Percentiles rank a stretch among this genome's conserved stretches.
Conservation (phyloP, 2,888 invertebrate species). For the Parnassius apollo region DNA sequence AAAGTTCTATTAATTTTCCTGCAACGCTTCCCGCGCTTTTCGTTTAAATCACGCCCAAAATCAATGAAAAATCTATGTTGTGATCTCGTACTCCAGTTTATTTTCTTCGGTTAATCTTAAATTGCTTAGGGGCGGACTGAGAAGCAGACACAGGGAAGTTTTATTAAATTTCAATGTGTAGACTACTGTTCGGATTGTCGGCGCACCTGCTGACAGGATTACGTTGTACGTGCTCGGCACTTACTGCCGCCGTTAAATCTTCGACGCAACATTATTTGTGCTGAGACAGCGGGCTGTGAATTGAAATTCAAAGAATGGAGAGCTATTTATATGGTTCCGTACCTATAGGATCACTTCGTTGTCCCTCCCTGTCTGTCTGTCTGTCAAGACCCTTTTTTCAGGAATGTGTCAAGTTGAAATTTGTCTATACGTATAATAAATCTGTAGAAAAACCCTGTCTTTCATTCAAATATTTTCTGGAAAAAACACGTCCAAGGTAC, state of each 20-base stretch:
- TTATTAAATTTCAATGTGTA: conserved; percentile 68
- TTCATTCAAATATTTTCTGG: too few species aligned
- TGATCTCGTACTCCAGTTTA: conserved; percentile 23
- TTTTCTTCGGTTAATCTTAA: conserved; percentile 25
- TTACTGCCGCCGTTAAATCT: conserved; percentile 46
- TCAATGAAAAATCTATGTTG: conserved; percentile 18
- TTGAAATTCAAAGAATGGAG: conserved; percentile 10
- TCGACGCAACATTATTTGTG: conserved; percentile 32
- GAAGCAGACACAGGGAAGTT: conserved; percentile 44
- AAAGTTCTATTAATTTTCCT: too few species aligned
- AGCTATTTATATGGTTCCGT: background rate
- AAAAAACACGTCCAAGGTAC: too few species aligned
- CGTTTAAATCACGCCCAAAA: background rate
- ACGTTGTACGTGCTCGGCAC: conserved; percentile 57
- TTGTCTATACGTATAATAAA: too few species aligned
- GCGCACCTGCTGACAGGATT: conserved; percentile 68
- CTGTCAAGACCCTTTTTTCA: too few species aligned
- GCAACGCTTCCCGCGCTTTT: too few species aligned
- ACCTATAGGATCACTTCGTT: too few species aligned
- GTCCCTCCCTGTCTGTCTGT: too few species aligned
- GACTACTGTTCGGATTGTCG: conserved; percentile 61
- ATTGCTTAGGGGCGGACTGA: conserved; percentile 29
- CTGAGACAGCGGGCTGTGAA: conserved; percentile 19
- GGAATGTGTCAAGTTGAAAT: too few species aligned
- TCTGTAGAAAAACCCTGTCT: too few species aligned